Percentiles rank a stretch among this genome's conserved stretches.
phyloP scores from a whole-genome alignment of 2,888 invertebrate genomes.

The Drosophila rellima region DNA sequence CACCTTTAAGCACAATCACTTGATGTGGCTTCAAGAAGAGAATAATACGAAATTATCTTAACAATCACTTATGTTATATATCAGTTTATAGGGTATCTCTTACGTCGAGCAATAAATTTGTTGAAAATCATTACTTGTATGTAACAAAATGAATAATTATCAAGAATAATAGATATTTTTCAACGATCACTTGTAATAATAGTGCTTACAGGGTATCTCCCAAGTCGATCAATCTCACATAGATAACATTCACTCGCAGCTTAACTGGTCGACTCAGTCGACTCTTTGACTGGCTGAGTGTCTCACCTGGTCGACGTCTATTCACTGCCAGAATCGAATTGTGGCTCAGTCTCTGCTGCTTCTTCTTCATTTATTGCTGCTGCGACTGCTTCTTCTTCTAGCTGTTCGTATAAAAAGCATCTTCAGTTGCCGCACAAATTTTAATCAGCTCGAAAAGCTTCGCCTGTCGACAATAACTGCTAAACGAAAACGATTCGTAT shows the following conservation, averaged over 20 bases:
- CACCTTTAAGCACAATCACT: not conserved
- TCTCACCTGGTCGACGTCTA: conserved; percentile 20
- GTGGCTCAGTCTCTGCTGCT: conserved; percentile 20
- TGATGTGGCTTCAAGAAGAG: not conserved
- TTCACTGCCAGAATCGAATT: conserved; percentile 57
- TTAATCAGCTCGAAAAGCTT: conserved; percentile 84
- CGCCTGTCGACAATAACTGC: conserved; percentile 64
- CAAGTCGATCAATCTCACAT: not conserved
- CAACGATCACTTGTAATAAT: not conserved
- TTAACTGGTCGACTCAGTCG: conserved; percentile 40
- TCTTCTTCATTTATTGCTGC: not conserved
- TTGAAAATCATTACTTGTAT: not conserved
- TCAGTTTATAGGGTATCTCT: not conserved
- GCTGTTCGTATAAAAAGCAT: conserved; percentile 83
- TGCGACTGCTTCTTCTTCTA: conserved; percentile 5
- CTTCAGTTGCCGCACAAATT: conserved; percentile 81
- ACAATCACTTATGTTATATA: not conserved
- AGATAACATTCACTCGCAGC: not conserved
- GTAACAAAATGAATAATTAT: not conserved
- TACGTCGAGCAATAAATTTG: not conserved
- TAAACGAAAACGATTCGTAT: conserved; percentile 9
- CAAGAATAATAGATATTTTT: too few relatives aligned
- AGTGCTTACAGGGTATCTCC: conserved; percentile 19
- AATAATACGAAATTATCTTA: not conserved
- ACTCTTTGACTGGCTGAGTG: conserved; percentile 43